Evolutionary conservation across 2,797 vertebrate genomes (phyloP), one percentile per base, ranked within the genome.

Genomic region (Ctenochaetus hawaiiensis): DNA sequence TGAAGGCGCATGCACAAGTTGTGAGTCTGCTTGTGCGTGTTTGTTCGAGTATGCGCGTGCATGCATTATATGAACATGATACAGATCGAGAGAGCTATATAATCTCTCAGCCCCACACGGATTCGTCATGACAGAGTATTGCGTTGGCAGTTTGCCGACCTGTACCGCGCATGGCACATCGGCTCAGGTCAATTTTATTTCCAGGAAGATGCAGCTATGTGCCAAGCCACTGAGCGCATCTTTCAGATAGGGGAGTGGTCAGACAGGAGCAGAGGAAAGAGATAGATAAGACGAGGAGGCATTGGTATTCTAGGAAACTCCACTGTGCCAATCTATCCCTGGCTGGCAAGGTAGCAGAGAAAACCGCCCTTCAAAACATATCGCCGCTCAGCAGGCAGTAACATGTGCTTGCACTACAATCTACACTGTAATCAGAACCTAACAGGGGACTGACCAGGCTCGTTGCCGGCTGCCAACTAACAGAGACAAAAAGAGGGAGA

Each of bases 341-440:
- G 81, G 80, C 78, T 91, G 88, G 89, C 84, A 74, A 82, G 78
- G 82, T 76, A 80, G 79, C 11, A 78, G 78, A 86, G 84, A 79
- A 78, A 82, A 62, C 37, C 1, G 47, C 64, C 60, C 78, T 80
- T 57, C 65, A 43, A 83, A 93, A 86, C 82, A 85, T 91, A 91
- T 89, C 87, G 53, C 43, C 51, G 4, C 90, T 87, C 86, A 86
- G 83, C 88, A 83, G 87, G 89, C 82, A 85, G 82, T 82, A 83
- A 91, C 93, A 86, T 91, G 85, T 88, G 84, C 91, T 87, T 84
- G 80, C 80, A 83, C 80, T 83, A 85, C 84, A 88, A 91, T 92
- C 91, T 81, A 78, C 80, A 84, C 77, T 89, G 88, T 87, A 90
- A 92, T 93, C 91, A 89, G 82, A 88, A 84, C 48, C 78, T 86